phyloP scores from a whole-genome alignment of 1,140 invertebrate species.

The Chrysomallon squamiferum region DNA sequence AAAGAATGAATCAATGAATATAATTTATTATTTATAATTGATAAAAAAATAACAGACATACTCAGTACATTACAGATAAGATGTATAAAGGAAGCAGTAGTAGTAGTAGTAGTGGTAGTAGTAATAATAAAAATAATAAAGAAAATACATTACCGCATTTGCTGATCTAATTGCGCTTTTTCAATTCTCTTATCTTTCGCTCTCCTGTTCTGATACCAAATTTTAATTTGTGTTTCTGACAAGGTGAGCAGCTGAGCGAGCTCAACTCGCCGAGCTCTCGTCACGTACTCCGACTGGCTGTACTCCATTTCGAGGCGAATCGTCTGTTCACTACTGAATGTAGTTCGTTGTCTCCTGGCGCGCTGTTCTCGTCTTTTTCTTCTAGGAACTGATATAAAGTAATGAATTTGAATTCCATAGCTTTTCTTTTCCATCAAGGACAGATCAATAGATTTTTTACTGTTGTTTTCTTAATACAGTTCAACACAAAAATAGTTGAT shows the following conservation, averaged over 20 bases:
- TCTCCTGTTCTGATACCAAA: slow-evolving; percentile 91
- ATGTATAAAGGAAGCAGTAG: too few species aligned
- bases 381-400: slow-evolving; percentile 74
- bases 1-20: too few species aligned
- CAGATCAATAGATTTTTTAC: too few species aligned
- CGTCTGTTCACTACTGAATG: slow-evolving; percentile 93
- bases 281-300: slow-evolving; percentile 88
- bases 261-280: slow-evolving; percentile 80
- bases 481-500: too few species aligned
- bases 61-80: too few species aligned
- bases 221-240: slow-evolving; percentile 76
- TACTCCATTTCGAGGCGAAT: slow-evolving; percentile 89
- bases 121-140: too few species aligned
- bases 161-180: slow-evolving; percentile 92
- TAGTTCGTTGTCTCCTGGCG: slow-evolving; percentile 87
- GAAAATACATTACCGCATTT: slow-evolving; percentile 88
- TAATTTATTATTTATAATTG: too few species aligned
- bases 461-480: too few species aligned
- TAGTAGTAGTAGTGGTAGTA: too few species aligned
- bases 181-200: slow-evolving; percentile 96
- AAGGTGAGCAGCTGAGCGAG: slow-evolving; percentile 81
- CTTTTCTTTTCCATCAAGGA: too few species aligned
- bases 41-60: too few species aligned
- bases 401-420: too few species aligned
- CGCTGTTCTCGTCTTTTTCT: slow-evolving; percentile 83